Evolutionary conservation across 2,113 vertebrate species (phyloP), one percentile per base, ranked within the genome.

Genomic region (Sinocyclocheilus rhinocerous): DNA sequence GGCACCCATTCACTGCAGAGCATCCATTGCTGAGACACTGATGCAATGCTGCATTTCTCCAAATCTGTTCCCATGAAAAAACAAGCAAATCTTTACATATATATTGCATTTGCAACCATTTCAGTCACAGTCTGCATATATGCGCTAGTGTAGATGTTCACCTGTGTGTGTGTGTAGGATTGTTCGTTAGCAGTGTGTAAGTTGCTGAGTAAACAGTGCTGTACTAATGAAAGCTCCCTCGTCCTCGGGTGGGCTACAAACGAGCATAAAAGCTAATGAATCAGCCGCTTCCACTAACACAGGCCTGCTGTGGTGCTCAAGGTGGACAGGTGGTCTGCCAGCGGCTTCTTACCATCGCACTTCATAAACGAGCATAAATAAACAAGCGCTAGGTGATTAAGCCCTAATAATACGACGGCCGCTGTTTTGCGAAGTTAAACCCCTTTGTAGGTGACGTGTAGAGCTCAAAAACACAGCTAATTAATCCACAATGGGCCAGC

Each of bases 401-500:
- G 29, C 73, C 33, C 61, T 83, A 84, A 77, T 89, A 65, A 84
- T 65, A 69, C 57, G 76, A 63, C 57, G 78, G 61, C 39, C 29
- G 55, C 76, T 87, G 83, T 72, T 75, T 86, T 1, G 13, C 13
- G 50, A 52, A 52, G 10, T 45, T 48, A 48, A 70, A 67, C 69
- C 84, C 80, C 76, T 83, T 89, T 87, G 77, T 89, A 89, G 86
- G 79, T 89, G 83, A 87, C 83, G 8, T 89, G 57, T 86, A 70
- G 78, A 26, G 70, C 88, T 75, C 29, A 90, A 90, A 95, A 97
- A 96, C 95, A 94, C 80, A 45, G 95, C 95, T 96, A 96, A 96
- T 96, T 94, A 95, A 95, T 94, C 93, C 95, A 96, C 95, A 91
- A 92, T 93, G 95, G 91, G 87, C 87, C 94, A 92, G 91, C 93